Conservation (phyloP, 2,888 invertebrate genomes). For the Acleris literana region DNA sequence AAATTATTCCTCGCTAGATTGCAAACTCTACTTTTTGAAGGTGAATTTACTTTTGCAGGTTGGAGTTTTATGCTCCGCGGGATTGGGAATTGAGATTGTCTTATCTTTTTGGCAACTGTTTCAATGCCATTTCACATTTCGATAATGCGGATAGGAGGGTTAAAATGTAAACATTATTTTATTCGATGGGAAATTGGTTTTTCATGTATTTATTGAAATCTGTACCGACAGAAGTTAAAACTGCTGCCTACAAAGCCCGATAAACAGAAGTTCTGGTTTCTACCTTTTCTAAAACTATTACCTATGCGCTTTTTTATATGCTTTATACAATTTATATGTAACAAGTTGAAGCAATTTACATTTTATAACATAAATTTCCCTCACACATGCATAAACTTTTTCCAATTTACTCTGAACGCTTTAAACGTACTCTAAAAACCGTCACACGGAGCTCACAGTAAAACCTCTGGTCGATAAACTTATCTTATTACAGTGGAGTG, state of each 20-base stretch:
- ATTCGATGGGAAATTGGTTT: background rate
- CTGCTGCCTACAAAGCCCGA: too few species aligned
- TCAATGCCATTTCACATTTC: constrained; percentile 70
- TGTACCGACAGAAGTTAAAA: too few species aligned
- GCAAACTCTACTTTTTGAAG: constrained; percentile 74
- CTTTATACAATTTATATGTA: background rate
- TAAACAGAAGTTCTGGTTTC: too few species aligned
- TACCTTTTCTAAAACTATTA: background rate
- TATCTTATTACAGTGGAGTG: constrained; percentile 68
- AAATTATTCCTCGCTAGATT: constrained; percentile 77
- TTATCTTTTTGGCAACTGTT: constrained; percentile 78
- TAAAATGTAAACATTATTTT: constrained; percentile 38
- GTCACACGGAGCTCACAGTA: constrained; percentile 40
- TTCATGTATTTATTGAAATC: background rate
- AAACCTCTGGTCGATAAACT: constrained; percentile 63
- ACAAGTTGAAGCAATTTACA: constrained; percentile 7
- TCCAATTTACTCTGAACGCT: constrained; percentile 25
- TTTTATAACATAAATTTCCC: constrained; percentile 11
- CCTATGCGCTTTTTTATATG: background rate
- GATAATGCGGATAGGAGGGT: constrained; percentile 58
- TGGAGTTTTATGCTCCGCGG: constrained; percentile 70
- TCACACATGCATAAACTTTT: constrained; percentile 20
- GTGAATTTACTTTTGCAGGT: constrained; percentile 65
- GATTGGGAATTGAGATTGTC: constrained; percentile 72
- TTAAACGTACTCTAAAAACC: constrained; percentile 36